A percentile compares a stretch with the other conserved stretches of the same genome.
Evolutionary conservation across 2,888 invertebrate genomes (phyloP).

Genomic region (Buathra laborator): DNA sequence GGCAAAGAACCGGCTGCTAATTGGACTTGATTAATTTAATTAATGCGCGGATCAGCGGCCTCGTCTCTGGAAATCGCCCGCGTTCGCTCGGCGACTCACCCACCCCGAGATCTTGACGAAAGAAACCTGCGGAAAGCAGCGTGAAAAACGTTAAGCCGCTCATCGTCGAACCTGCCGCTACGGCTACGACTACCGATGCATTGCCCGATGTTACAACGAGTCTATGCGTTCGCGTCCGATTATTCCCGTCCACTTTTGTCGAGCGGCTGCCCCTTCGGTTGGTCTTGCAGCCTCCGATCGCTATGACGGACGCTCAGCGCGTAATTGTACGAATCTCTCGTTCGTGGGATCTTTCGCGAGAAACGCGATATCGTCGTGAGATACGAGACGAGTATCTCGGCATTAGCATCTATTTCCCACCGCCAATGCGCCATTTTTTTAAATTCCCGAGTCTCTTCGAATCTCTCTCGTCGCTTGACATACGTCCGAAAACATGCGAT

Average conservation of each 20-base stretch:
- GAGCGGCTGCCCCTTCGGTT: background rate
- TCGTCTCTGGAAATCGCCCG: conserved; percentile 40
- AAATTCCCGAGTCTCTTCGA: too few species aligned
- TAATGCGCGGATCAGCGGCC: conserved; percentile 73
- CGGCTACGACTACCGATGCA: conserved; percentile 25
- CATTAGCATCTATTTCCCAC: background rate
- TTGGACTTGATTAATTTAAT: conserved; percentile 77
- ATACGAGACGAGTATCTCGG: background rate
- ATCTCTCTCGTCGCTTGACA: too few species aligned
- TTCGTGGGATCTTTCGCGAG: background rate
- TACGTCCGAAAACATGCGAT: too few species aligned
- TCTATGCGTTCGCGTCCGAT: conserved; percentile 13
- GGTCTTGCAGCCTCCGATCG: background rate
- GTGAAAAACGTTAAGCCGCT: conserved; percentile 69
- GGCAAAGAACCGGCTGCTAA: conserved; percentile 67
- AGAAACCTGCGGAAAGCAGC: conserved; percentile 72
- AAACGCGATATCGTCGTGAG: background rate
- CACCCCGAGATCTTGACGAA: conserved; percentile 32
- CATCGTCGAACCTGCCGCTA: conserved; percentile 59
- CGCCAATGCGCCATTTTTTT: too few species aligned
- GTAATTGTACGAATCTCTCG: conserved; percentile 29
- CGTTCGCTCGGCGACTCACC: background rate
- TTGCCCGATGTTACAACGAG: background rate
- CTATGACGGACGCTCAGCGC: conserved; percentile 22
- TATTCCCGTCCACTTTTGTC: conserved; percentile 13